Evolutionary conservation across 2,888 invertebrate species (phyloP).

Genomic region (Thymelicus lineola): DNA sequence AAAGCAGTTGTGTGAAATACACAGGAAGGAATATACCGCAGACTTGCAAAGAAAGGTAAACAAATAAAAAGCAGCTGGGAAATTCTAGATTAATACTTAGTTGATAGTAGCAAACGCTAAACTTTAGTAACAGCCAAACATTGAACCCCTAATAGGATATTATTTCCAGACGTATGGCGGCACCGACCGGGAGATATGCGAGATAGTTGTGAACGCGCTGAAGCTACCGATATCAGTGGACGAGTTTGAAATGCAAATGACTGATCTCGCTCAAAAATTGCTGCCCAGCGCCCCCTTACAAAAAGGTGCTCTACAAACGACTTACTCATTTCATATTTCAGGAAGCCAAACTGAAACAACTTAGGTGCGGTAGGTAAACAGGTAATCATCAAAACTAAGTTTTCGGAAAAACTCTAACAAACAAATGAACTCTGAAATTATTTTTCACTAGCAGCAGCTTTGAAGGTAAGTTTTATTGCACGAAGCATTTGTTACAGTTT

Average conservation of each 20-base stretch:
- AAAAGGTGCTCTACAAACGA: conserved; percentile 74
- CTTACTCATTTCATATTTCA: not conserved
- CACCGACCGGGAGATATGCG: conserved; percentile 71
- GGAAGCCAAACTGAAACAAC: too few species aligned
- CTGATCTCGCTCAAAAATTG: conserved; percentile 66
- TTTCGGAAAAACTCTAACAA: too few species aligned
- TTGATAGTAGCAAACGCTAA: too few species aligned
- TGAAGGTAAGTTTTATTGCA: too few species aligned
- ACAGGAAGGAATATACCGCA: conserved; percentile 57
- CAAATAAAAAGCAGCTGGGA: too few species aligned
- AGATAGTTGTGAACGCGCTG: conserved; percentile 81
- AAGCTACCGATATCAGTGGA: conserved; percentile 86
- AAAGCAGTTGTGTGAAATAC: conserved; percentile 57
- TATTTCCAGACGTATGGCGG: conserved; percentile 57
- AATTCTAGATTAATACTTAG: too few species aligned
- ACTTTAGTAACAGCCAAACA: too few species aligned
- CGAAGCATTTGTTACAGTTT: too few species aligned
- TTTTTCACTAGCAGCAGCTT: too few species aligned
- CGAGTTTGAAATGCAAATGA: conserved; percentile 83
- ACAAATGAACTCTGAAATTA: too few species aligned
- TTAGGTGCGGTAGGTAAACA: too few species aligned
- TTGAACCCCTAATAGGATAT: not conserved
- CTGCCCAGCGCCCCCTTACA: conserved; percentile 84
- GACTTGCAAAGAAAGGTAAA: conserved; percentile 55
- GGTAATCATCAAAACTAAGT: too few species aligned